Percentiles rank a stretch among this genome's conserved stretches.
phyloP scores from a whole-genome alignment of 1,140 invertebrate species.

The Rhizoglyphus robini region DNA sequence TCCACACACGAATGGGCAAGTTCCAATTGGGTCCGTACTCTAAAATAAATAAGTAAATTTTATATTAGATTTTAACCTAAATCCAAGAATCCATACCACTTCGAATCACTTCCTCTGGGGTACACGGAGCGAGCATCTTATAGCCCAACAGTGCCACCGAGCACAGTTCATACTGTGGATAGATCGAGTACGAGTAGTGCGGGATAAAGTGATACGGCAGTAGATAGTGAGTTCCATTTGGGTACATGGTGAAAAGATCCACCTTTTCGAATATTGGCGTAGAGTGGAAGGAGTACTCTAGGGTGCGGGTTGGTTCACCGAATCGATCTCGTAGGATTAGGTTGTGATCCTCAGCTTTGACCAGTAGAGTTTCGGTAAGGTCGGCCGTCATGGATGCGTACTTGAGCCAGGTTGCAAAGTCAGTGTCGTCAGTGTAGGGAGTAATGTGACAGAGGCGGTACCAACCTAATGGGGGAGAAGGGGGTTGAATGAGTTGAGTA shows the following conservation, averaged over 20 bases:
- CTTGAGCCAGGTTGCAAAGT: neutral
- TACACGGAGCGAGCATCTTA: neutral
- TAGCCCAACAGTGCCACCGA: neutral
- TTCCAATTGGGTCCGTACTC: too few species aligned
- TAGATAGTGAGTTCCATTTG: neutral
- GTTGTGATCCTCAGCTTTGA: neutral
- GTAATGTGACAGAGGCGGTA: neutral
- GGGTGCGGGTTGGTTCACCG: neutral
- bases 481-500: neutral
- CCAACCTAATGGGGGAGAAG: neutral
- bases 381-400: too few species aligned
- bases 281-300: neutral
- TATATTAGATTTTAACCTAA: too few species aligned
- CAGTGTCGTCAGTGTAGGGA: neutral
- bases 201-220: neutral
- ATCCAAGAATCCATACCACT: too few species aligned
- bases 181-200: neutral
- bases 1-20: too few species aligned
- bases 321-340: neutral
- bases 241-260: neutral
- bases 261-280: neutral
- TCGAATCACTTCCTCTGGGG: neutral
- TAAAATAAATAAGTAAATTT: too few species aligned
- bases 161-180: neutral
- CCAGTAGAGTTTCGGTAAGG: neutral